Base-by-base conservation (phyloP, 1,140 invertebrate species). In the Aphelenchoides avenae region DNA sequence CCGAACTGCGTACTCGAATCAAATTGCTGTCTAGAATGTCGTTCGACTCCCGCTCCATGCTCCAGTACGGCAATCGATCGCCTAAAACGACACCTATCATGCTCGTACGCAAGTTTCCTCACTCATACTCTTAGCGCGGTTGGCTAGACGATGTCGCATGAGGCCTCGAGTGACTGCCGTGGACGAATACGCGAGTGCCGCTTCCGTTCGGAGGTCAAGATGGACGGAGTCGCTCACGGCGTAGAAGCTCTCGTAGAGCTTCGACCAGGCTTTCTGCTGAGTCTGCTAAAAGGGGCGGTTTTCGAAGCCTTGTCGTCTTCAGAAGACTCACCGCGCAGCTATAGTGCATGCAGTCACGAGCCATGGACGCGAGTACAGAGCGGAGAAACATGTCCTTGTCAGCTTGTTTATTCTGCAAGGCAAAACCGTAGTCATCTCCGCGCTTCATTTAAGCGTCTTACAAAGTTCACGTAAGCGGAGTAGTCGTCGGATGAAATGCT, bases 241-340 rank as follows among this genome's bases (percentile, higher is more conserved):
- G 34, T 61, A 60, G 31, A 60, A 60, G 29, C 36, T 39, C 15
- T n/a, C 24, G 60, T 60, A 59, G 2, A 60, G 34, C 11, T 62
- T 43, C 20, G 34, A 48, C 57, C 57, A 60, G 9, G 57, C 55
- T 48, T 50, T 48, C 33, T 44, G 47, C 13, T 42, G 55, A 20
- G 22, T 48, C 48, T 51, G 48, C 48, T 51, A 49, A 51, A 51
- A 11, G 11, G 22, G 22, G 42, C 40, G 3, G 3, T 44, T 15
- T 51, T 42, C 26, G 15, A 42, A 50, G 22, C 22, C 15, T 3
- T 51, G 51, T 3, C 5, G 41, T n/a, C 11, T 46, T 46, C 18
- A 52, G 3, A 52, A 51, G 3, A 36, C 48, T 34, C 51, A 51
- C 48, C 15, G 24, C 26, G 41, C 48, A 51, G 11, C 41, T 37